Evolutionary conservation across 2,113 vertebrate species (phyloP).

Genomic region (Steatornis caripensis): DNA sequence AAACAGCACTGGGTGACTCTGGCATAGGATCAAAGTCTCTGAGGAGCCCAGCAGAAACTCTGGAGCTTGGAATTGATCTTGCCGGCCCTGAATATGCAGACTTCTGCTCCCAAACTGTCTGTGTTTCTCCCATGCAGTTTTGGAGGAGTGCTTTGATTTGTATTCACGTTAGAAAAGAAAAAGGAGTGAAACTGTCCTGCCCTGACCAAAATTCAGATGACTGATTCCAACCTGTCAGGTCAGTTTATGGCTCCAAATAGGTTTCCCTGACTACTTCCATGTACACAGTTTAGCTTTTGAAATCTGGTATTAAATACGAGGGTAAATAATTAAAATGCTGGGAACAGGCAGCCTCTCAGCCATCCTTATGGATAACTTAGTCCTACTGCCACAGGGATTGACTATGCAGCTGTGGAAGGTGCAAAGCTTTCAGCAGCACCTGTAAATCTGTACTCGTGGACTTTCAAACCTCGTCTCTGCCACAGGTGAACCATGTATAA

Average conservation of each 20-base stretch:
- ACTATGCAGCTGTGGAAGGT: not conserved
- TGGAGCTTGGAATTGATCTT: not conserved
- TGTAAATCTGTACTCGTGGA: not conserved
- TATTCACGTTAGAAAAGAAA: not conserved
- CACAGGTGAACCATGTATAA: not conserved
- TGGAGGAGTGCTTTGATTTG: not conserved
- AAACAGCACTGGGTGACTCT: not conserved
- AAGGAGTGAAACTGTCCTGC: not conserved
- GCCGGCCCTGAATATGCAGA: not conserved
- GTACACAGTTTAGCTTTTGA: not conserved
- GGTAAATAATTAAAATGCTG: not conserved
- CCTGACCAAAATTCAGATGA: not conserved
- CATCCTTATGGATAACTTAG: not conserved
- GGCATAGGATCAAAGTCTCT: not conserved
- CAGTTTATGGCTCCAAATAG: not conserved
- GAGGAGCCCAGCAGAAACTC: not conserved
- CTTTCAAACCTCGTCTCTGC: not conserved
- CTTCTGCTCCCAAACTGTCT: not conserved
- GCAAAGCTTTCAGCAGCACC: not conserved
- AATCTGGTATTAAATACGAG: not conserved
- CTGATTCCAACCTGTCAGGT: not conserved
- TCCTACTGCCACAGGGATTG: not conserved
- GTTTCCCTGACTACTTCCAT: not conserved
- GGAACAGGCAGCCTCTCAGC: not conserved
- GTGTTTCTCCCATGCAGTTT: not conserved